These are phyloP conservation scores for Carettochelys insculpta DNA, from an alignment of 2,113 vertebrate genomes.

Conservation along the genomic window DNA sequence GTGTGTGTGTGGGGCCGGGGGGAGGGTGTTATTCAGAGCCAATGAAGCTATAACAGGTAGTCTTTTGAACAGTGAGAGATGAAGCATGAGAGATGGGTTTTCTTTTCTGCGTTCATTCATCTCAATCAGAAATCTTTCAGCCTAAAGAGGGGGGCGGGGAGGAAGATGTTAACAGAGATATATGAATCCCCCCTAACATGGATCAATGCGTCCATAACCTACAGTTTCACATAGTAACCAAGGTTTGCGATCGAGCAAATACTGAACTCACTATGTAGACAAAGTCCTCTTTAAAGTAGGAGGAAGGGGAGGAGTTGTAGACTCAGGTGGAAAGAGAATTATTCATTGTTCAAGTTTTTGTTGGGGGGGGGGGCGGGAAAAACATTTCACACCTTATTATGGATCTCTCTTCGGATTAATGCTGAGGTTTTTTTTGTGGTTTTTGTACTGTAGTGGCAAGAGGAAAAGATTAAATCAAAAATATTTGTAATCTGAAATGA, in stretches of 20 bases:
- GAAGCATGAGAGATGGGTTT: constrained; percentile 52
- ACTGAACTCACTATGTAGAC: background rate
- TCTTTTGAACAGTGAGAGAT: constrained; percentile 40
- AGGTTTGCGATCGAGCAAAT: background rate
- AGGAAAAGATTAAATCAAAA: constrained; percentile 41
- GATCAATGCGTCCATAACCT: constrained; percentile 16
- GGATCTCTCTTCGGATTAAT: background rate
- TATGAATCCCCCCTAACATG: background rate
- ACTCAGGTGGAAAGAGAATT: constrained; percentile 4
- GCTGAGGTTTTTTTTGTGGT: background rate
- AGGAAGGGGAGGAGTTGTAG: constrained; percentile 20
- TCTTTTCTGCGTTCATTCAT: constrained; percentile 60
- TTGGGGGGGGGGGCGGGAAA: too few species aligned
- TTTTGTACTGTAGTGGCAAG: constrained; percentile 59
- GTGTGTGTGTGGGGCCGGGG: too few species aligned
- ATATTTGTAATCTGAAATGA: constrained; percentile 55
- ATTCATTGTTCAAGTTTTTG: background rate
- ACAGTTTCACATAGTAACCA: background rate
- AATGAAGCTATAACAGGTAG: constrained; percentile 41
- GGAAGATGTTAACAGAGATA: constrained; percentile 19
- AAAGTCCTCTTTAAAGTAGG: background rate
- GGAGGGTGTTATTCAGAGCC: constrained; percentile 74
- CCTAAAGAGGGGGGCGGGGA: constrained; percentile 8
- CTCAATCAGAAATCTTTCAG: constrained; percentile 64
- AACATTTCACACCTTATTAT: background rate